Evolutionary conservation across 2,797 vertebrate genomes (phyloP).

Genomic region (Acanthornis magna): DNA sequence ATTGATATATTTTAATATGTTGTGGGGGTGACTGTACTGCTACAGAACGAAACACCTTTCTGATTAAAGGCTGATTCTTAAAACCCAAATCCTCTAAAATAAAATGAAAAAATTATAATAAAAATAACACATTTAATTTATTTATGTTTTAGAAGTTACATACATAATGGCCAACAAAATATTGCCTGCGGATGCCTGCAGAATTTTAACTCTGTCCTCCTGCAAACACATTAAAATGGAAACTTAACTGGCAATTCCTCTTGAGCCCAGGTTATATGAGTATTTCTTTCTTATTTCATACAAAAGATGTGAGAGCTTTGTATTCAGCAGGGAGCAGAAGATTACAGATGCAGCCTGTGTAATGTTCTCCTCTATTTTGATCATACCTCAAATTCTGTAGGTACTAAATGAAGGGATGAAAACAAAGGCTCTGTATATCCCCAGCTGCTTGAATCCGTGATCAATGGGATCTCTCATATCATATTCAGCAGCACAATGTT

Average conservation of each 20-base stretch:
- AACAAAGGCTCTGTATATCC: not conserved
- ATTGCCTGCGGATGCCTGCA: not conserved
- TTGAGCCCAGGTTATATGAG: not conserved
- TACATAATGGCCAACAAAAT: not conserved
- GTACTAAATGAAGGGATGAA: not conserved
- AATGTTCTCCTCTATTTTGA: not conserved
- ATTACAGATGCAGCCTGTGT: not conserved
- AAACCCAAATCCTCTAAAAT: not conserved
- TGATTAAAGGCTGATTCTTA: not conserved
- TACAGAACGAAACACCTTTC: not conserved
- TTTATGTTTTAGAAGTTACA: not conserved
- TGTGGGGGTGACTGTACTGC: not conserved
- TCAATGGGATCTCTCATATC: not conserved
- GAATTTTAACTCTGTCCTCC: not conserved
- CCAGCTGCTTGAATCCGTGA: not conserved
- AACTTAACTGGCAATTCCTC: not conserved
- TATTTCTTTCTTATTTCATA: not conserved
- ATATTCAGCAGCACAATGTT: constrained; percentile 50
- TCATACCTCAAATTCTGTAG: not conserved
- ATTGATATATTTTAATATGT: not conserved
- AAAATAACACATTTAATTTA: not conserved
- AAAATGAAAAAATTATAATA: not conserved
- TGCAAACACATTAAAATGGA: not conserved
- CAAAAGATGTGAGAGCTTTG: not conserved
- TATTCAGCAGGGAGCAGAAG: not conserved